phyloP scores from a whole-genome alignment of 2,888 invertebrate species.

The Stegana nigrithorax region DNA sequence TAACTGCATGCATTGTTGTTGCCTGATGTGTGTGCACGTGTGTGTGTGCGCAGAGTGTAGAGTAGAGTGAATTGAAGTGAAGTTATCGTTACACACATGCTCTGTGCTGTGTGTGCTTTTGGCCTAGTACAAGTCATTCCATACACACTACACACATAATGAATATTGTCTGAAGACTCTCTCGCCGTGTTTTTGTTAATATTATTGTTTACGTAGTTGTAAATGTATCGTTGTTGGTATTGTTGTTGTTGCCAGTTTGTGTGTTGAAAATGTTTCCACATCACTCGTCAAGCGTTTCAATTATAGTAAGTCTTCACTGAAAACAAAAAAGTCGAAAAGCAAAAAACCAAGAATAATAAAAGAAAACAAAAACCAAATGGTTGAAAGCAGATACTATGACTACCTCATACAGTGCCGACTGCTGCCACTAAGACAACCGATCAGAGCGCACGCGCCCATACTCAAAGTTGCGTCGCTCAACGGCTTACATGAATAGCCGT shows the following conservation, averaged over 20 bases:
- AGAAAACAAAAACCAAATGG: constrained; percentile 37
- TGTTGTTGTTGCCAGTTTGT: constrained; percentile 33
- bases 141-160: too few relatives aligned
- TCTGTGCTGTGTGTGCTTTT: constrained; percentile 27
- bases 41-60: too few relatives aligned
- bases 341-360: constrained; percentile 24
- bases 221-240: too few relatives aligned
- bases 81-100: constrained; percentile 30
- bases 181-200: constrained; percentile 29
- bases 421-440: constrained; percentile 5
- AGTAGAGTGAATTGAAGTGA: too few relatives aligned
- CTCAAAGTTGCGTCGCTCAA: constrained; percentile 46
- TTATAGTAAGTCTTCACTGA: constrained; percentile 49
- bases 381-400: constrained; percentile 52
- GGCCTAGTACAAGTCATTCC: too few relatives aligned
- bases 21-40: too few relatives aligned
- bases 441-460: constrained; percentile 59
- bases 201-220: constrained; percentile 16
- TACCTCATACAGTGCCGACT: too few relatives aligned
- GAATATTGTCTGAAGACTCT: constrained; percentile 38
- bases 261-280: constrained; percentile 68
- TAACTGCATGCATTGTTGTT: constrained; percentile 9
- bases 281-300: constrained; percentile 69
- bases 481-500: constrained; percentile 24
- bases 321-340: too few relatives aligned